These are phyloP conservation scores for Willowsia nigromaculata DNA, from an alignment of 2,888 invertebrate species.

Conservation along the genomic window DNA sequence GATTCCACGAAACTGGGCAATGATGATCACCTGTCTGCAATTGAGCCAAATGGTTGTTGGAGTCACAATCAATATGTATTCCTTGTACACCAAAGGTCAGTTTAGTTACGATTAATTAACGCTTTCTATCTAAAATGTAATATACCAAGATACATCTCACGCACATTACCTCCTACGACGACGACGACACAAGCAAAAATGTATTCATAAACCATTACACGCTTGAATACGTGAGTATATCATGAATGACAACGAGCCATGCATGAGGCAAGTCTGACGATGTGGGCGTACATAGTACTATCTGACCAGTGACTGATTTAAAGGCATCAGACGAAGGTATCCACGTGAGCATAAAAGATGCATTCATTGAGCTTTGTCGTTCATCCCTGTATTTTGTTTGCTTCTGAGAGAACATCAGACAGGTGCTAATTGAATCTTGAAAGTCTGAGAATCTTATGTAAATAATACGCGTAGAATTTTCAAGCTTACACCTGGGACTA, in stretches of 20 bases:
- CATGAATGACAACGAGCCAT: neutral
- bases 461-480: neutral
- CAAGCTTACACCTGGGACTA: neutral
- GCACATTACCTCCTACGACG: neutral
- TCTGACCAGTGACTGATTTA: neutral
- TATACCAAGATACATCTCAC: too few species aligned
- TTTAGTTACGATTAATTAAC: constrained; percentile 64
- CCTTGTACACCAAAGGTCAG: constrained; percentile 77
- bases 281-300: too few species aligned
- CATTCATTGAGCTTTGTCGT: constrained; percentile 1
- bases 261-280: neutral
- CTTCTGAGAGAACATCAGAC: neutral
- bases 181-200: neutral
- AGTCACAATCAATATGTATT: constrained; percentile 78
- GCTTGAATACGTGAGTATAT: neutral
- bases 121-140: constrained; percentile 15
- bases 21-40: constrained; percentile 78
- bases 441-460: neutral
- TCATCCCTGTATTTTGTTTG: neutral
- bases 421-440: constrained; percentile 28
- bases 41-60: constrained; percentile 78
- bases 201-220: neutral
- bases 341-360: neutral
- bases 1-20: constrained; percentile 77
- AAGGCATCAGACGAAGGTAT: neutral